Evolutionary conservation across 2,888 invertebrate genomes (phyloP).

Genomic region (Orchesellides sinensis): DNA sequence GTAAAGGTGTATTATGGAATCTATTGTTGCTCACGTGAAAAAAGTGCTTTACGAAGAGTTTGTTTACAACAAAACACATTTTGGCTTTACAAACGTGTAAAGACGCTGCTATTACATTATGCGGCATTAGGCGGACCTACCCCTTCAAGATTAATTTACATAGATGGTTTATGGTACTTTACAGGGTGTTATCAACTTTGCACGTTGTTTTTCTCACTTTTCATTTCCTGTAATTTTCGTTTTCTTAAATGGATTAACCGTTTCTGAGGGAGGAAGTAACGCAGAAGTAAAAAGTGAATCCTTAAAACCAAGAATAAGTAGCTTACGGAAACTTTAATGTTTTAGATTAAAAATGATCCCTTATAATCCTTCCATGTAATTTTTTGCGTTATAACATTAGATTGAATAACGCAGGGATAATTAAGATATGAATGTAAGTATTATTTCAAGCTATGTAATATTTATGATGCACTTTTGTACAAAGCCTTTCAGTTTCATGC

Average conservation of each 20-base stretch:
- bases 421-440: too few relatives aligned
- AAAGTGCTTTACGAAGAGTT: too few relatives aligned
- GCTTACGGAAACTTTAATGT: too few relatives aligned
- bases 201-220: conserved; percentile 51
- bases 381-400: not conserved
- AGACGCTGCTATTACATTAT: not conserved
- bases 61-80: not conserved
- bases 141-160: too few relatives aligned
- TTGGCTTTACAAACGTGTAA: too few relatives aligned
- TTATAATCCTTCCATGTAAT: not conserved
- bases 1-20: not conserved
- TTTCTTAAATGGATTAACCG: conserved; percentile 24
- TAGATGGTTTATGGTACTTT: not conserved
- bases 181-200: conserved; percentile 7
- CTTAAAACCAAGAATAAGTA: too few relatives aligned
- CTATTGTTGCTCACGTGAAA: not conserved
- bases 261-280: not conserved
- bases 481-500: conserved; percentile 23
- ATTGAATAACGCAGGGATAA: not conserved
- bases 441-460: too few relatives aligned
- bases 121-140: too few relatives aligned
- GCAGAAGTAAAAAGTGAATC: not conserved
- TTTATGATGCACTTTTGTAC: not conserved
- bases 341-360: too few relatives aligned
- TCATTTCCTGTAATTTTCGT: conserved; percentile 54